Base-by-base conservation (phyloP, 2,113 vertebrate genomes). In the Hemiscyllium ocellatum region DNA sequence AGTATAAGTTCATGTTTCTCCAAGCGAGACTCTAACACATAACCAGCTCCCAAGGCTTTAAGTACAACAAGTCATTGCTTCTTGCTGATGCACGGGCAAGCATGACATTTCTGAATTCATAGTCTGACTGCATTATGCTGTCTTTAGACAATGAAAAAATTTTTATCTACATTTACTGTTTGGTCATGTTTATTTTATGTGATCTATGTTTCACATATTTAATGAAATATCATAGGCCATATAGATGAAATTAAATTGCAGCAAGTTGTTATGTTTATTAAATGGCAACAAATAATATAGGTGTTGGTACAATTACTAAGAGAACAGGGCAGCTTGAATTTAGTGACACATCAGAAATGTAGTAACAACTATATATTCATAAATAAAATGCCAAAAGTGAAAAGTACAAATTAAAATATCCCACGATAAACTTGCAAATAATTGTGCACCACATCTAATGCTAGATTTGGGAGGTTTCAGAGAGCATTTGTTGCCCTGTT, bases 61-160 rank as follows among this genome's bases (percentile, higher is more conserved):
- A 68, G 20, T 20, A 94, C 37, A 50, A 94, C 47, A 72, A 72
- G 69, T 19, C 68, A 72, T 95, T 69, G 42, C 22, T 50, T 50
- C 72, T 29, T 72, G 20, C 24, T 72, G 47, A 95, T 20, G 2
- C 70, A 42, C 42, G 29, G 68, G 68, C 37, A 52, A 72, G 12
- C 17, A 52, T 66, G 66, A 15, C 4, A 47, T 69, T 72, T 76
- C 52, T 95, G 20, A 95, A 72, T 72, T 52, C 69, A 76, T 13
- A 52, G 24, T 29, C 94, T 52, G 69, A 47, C 4, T 72, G 94
- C 50, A 95, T 94, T 52, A 72, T 95, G 69, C 12, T 33, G 12
- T 33, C n/a, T 70, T 94, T 24, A 72, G 22, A 95, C 42, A 72
- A 95, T 95, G 61, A 95, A 6, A 94, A 94, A 94, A n/a, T n/a